phyloP scores from a whole-genome alignment of 2,888 invertebrate species.

The Phyto melanocephala region DNA sequence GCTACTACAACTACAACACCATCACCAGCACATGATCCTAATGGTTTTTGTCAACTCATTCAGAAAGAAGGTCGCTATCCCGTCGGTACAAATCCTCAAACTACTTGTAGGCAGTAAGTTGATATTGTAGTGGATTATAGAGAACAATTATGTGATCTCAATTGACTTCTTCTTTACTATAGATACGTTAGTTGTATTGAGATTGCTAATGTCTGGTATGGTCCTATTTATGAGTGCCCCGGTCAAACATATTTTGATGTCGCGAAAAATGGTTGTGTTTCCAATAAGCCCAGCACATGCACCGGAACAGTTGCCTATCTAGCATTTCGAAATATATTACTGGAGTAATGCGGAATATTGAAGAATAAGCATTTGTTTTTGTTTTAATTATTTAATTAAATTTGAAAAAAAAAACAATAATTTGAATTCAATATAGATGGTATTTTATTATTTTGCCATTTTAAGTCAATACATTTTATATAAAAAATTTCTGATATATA shows the following conservation, averaged over 20 bases:
- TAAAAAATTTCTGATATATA: too few species aligned
- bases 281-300: slow-evolving; percentile 12
- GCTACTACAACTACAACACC: slow-evolving; percentile 28
- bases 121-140: neutral
- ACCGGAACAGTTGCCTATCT: neutral
- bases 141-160: neutral
- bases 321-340: slow-evolving; percentile 27
- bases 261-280: slow-evolving; percentile 14
- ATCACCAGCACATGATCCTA: slow-evolving; percentile 38
- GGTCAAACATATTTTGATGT: slow-evolving; percentile 41
- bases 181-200: slow-evolving; percentile 44
- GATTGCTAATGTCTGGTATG: slow-evolving; percentile 39
- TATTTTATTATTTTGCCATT: too few species aligned
- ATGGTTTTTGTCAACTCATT: slow-evolving; percentile 28
- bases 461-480: too few species aligned
- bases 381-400: too few species aligned
- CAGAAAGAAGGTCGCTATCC: slow-evolving; percentile 47
- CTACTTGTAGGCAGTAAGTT: slow-evolving; percentile 54
- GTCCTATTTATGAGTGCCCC: slow-evolving; percentile 56
- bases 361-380: too few species aligned
- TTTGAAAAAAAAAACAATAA: too few species aligned
- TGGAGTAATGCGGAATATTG: slow-evolving; percentile 23
- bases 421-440: too few species aligned
- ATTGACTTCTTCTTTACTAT: neutral
- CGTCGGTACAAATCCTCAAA: slow-evolving; percentile 36